These are phyloP conservation scores for Streptopelia turtur DNA, from an alignment of 2,797 vertebrate species.

Conservation along the genomic window DNA sequence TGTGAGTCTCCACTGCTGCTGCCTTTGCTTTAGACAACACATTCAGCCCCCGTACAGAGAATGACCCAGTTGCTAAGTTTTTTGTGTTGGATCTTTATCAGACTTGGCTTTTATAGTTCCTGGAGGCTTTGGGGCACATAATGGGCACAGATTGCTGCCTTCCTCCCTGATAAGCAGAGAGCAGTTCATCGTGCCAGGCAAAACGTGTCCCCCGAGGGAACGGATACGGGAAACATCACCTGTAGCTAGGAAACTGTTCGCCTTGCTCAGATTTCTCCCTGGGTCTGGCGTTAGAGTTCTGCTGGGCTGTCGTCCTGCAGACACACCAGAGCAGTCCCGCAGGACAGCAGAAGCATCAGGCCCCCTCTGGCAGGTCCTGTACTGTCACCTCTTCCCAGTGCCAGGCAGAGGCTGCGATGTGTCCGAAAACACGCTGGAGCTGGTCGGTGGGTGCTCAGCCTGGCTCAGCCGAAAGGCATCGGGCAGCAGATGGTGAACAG, in stretches of 20 bases:
- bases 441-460: neutral
- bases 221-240: fast-evolving
- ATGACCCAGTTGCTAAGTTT: conserved; percentile 4
- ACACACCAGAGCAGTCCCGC: neutral
- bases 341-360: neutral
- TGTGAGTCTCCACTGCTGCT: neutral
- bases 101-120: neutral
- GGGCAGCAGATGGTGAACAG: neutral
- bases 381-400: neutral
- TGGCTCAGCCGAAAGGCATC: neutral
- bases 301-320: neutral
- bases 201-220: neutral
- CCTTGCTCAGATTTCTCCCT: neutral
- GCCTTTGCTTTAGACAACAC: conserved; percentile 33
- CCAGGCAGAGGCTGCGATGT: neutral
- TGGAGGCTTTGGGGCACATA: neutral
- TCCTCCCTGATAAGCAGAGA: neutral
- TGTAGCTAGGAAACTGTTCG: neutral
- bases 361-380: neutral
- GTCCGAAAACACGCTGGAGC: neutral
- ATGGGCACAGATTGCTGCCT: neutral
- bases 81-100: neutral
- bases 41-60: neutral
- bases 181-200: neutral
- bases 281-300: neutral